These are phyloP conservation scores for Agrochola circellaris DNA, from an alignment of 2,888 invertebrate genomes.

Conservation along the genomic window DNA sequence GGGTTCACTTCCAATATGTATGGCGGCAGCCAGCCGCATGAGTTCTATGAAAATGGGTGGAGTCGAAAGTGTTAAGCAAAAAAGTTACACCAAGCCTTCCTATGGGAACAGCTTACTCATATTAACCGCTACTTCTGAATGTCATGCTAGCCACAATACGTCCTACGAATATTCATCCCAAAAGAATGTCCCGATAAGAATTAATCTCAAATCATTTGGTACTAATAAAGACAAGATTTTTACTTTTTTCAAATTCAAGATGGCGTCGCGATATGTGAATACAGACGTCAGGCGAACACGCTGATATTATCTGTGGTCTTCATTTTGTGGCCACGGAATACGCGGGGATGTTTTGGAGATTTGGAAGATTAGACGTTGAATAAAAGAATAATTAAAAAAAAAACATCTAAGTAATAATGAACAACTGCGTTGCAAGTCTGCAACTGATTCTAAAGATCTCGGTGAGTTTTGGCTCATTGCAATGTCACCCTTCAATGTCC, in stretches of 20 bases:
- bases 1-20: too few species aligned
- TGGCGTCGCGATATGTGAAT: constrained; percentile 81
- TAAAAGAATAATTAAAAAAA: too few species aligned
- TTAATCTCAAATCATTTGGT: constrained; percentile 76
- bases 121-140: constrained; percentile 7
- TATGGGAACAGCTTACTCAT: constrained; percentile 22
- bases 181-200: constrained; percentile 53
- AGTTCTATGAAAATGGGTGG: too few species aligned
- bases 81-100: neutral
- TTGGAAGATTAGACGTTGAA: neutral
- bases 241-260: constrained; percentile 74
- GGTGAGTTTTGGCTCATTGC: too few species aligned
- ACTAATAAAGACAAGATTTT: constrained; percentile 68
- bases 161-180: constrained; percentile 32
- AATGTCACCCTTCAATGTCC: too few species aligned
- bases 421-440: neutral
- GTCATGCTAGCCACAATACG: constrained; percentile 42
- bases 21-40: too few species aligned
- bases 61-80: too few species aligned
- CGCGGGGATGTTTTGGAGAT: neutral
- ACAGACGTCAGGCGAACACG: constrained; percentile 82
- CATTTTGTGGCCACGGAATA: constrained; percentile 67
- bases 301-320: constrained; percentile 78
- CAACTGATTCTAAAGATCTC: neutral
- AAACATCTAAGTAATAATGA: too few species aligned